phyloP scores from a whole-genome alignment of 2,113 vertebrate species.

The Dasypus novemcinctus region DNA sequence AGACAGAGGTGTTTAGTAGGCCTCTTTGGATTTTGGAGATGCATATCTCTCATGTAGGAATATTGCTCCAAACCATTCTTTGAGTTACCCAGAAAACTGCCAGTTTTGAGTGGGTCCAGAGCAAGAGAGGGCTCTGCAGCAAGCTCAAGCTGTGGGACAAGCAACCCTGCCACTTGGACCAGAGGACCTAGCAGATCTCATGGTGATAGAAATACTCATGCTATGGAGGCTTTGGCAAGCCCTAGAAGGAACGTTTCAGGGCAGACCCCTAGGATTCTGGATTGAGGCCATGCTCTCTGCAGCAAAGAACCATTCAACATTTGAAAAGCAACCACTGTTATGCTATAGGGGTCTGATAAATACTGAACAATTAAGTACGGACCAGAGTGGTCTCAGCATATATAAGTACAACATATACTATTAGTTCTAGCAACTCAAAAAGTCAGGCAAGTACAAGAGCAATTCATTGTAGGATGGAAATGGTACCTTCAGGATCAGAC shows the following conservation, averaged over 20 bases:
- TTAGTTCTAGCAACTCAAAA: neutral
- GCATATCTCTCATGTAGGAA: neutral
- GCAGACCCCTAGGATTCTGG: neutral
- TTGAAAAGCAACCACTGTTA: neutral
- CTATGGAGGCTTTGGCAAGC: neutral
- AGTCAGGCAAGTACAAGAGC: neutral
- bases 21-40: neutral
- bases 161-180: neutral
- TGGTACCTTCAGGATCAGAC: neutral
- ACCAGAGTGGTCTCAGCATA: neutral
- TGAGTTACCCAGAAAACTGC: neutral
- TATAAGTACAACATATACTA: neutral
- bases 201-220: neutral
- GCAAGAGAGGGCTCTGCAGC: neutral
- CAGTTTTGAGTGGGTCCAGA: neutral
- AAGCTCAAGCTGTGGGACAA: neutral
- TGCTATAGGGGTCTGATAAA: neutral
- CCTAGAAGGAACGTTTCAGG: neutral
- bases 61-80: neutral
- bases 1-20: neutral
- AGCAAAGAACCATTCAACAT: neutral
- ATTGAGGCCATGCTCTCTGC: neutral
- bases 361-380: neutral
- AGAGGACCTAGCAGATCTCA: neutral
- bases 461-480: neutral